These are phyloP conservation scores for Pinna nobilis DNA, from an alignment of 1,140 invertebrate species.

Conservation along the genomic window DNA sequence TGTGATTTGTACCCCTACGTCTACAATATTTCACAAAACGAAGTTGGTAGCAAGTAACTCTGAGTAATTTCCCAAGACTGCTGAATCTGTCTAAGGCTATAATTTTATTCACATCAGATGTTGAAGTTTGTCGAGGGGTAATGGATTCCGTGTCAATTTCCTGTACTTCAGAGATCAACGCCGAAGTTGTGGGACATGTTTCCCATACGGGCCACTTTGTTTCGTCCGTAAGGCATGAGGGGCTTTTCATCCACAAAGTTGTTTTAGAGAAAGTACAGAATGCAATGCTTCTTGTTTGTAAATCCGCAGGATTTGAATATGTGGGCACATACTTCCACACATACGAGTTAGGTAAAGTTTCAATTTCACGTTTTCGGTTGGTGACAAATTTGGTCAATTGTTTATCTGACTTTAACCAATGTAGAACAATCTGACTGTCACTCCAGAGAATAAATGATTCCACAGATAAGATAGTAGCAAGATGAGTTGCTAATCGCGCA, in stretches of 20 bases:
- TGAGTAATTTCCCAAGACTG: too few relatives aligned
- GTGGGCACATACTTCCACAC: constrained; percentile 22
- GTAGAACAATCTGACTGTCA: constrained; percentile 45
- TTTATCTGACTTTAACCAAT: constrained; percentile 31
- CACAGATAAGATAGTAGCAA: neutral
- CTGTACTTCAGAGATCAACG: neutral
- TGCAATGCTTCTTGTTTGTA: constrained; percentile 9
- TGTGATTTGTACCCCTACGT: neutral
- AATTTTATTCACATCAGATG: too few relatives aligned
- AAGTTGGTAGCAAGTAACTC: too few relatives aligned
- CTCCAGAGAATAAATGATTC: constrained; percentile 27
- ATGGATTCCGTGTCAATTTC: neutral
- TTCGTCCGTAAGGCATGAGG: neutral
- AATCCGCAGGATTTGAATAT: constrained; percentile 16
- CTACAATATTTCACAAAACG: neutral
- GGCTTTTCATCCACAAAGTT: constrained; percentile 5
- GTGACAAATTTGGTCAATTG: constrained; percentile 33
- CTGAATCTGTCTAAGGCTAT: too few relatives aligned
- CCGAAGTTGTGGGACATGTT: neutral
- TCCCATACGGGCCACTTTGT: constrained; percentile 11
- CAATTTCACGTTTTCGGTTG: neutral
- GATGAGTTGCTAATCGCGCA: constrained; percentile 30
- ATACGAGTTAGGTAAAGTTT: neutral
- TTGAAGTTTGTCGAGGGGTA: neutral
- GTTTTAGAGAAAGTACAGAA: neutral